These are phyloP conservation scores for Ammospiza nelsoni DNA, from an alignment of 2,113 vertebrate genomes.

Conservation along the genomic window DNA sequence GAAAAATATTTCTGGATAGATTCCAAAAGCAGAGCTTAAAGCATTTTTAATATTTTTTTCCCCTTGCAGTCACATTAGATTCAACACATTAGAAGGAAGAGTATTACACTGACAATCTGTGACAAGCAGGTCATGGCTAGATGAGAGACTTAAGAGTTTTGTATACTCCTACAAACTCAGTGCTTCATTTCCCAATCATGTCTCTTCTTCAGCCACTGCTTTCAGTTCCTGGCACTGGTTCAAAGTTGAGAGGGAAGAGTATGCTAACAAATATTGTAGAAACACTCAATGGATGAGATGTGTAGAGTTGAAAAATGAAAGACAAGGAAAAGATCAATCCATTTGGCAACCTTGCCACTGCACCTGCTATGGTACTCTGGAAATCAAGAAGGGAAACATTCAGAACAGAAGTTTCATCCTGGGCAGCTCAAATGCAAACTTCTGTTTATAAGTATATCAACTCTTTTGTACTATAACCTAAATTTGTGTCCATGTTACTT, in stretches of 20 bases:
- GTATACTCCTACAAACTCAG: neutral
- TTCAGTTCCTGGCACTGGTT: neutral
- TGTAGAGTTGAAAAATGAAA: neutral
- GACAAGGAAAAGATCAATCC: neutral
- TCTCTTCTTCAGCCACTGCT: neutral
- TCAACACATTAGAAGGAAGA: neutral
- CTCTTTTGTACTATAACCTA: neutral
- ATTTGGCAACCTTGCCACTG: neutral
- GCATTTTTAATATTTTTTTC: neutral
- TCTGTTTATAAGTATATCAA: neutral
- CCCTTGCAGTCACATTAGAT: neutral
- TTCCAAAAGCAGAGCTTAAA: neutral
- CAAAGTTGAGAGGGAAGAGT: neutral
- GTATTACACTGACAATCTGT: neutral
- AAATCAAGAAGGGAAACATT: neutral
- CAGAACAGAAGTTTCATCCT: neutral
- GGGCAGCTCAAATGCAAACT: neutral
- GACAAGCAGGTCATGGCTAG: neutral
- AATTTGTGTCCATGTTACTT: neutral
- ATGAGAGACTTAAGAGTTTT: constrained; percentile 2
- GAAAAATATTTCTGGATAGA: constrained; percentile 8
- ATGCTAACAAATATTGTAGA: neutral
- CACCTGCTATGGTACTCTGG: neutral
- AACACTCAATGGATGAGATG: neutral
- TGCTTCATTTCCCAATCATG: neutral